These are phyloP conservation scores for Ditylenchus dipsaci DNA, from an alignment of 1,140 invertebrate genomes.

Conservation along the genomic window DNA sequence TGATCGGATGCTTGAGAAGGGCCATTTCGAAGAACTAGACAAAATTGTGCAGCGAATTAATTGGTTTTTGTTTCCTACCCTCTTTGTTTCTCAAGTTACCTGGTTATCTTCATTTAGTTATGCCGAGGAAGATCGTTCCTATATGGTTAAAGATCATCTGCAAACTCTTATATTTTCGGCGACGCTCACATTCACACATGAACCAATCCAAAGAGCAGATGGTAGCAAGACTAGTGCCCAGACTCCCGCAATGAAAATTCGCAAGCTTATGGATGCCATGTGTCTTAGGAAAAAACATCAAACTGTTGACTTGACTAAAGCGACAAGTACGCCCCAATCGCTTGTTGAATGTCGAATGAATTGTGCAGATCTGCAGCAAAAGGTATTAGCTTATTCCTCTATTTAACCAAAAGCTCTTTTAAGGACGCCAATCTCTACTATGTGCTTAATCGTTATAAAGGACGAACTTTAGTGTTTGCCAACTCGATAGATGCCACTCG, in stretches of 20 bases:
- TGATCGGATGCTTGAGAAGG: constrained; percentile 92
- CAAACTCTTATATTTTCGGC: constrained; percentile 98
- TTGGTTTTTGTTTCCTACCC: constrained; percentile 59
- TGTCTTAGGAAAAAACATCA: constrained; percentile 62
- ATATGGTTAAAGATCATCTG: constrained; percentile 54
- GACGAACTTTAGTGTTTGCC: constrained; percentile 88
- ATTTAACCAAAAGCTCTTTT: constrained; percentile 17
- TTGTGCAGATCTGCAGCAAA: constrained; percentile 68
- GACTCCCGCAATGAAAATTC: constrained; percentile 54
- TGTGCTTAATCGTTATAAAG: constrained; percentile 76
- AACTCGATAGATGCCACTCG: constrained; percentile 91
- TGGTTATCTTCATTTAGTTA: constrained; percentile 58
- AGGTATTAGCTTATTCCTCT: constrained; percentile 58
- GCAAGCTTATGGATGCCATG: constrained; percentile 33
- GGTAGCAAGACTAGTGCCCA: constrained; percentile 32
- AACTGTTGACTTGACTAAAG: constrained; percentile 79
- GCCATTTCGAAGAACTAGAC: constrained; percentile 88
- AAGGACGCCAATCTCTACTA: constrained; percentile 87
- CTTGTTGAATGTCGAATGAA: constrained; percentile 76
- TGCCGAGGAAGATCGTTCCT: neutral
- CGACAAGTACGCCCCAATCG: constrained; percentile 71
- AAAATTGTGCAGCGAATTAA: constrained; percentile 77
- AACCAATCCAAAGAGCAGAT: constrained; percentile 66
- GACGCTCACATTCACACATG: constrained; percentile 76
- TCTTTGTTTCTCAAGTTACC: neutral